A percentile compares a stretch with the other conserved stretches of the same genome.
Conservation (phyloP, 2,797 vertebrate species). For the Paedocypris micromegethes region DNA sequence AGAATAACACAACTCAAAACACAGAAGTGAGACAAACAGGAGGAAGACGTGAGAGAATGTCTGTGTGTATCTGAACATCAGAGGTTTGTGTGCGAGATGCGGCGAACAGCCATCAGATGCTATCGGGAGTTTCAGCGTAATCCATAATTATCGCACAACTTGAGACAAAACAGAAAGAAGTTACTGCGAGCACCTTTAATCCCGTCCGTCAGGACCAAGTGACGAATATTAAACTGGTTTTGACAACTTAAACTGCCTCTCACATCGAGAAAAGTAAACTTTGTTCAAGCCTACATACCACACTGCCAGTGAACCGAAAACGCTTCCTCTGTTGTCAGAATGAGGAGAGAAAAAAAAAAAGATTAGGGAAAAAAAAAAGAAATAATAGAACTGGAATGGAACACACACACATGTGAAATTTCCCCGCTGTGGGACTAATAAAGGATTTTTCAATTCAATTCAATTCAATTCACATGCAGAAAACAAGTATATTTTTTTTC, state of each 20-base stretch:
- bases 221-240: constrained; percentile 43
- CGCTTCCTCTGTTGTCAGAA: constrained; percentile 30
- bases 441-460: too few relatives aligned
- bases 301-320: constrained; percentile 46
- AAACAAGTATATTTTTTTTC: too few relatives aligned
- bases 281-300: constrained; percentile 42
- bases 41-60: constrained; percentile 24
- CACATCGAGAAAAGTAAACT: constrained; percentile 37
- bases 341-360: constrained; percentile 2
- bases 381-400: not conserved
- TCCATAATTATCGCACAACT: constrained; percentile 35
- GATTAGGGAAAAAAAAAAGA: too few relatives aligned
- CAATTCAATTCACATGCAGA: too few relatives aligned
- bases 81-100: constrained; percentile 39
- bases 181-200: constrained; percentile 33
- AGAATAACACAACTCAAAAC: not conserved
- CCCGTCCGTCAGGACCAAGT: constrained; percentile 25
- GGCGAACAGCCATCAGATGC: constrained; percentile 34
- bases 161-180: constrained; percentile 21
- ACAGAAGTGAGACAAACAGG: not conserved
- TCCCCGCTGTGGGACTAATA: too few relatives aligned
- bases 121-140: constrained; percentile 41
- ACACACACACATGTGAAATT: not conserved
- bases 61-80: constrained; percentile 39
- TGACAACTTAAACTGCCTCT: constrained; percentile 34